Evolutionary conservation across 2,888 invertebrate genomes (phyloP).

Genomic region (Agrochola macilenta): DNA sequence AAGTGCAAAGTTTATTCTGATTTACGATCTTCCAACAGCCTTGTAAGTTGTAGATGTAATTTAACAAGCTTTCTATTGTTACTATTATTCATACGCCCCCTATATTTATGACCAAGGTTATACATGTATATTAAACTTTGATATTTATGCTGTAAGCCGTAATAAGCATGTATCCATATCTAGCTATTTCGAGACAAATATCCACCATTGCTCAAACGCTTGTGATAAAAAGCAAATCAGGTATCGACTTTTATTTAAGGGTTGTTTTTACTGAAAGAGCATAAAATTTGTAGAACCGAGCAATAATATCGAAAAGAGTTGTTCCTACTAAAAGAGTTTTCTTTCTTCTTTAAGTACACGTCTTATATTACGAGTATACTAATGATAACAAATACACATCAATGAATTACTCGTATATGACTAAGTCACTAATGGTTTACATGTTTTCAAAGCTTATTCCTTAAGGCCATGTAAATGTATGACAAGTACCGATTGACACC

Average conservation of each 20-base stretch:
- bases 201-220: slow-evolving; percentile 68
- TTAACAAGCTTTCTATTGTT: slow-evolving; percentile 62
- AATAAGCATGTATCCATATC: slow-evolving; percentile 64
- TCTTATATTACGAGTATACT: not conserved
- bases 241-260: slow-evolving; percentile 54
- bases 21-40: slow-evolving; percentile 54
- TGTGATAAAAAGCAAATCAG: slow-evolving; percentile 67
- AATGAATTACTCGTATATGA: not conserved
- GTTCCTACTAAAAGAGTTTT: not conserved
- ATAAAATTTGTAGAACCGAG: not conserved
- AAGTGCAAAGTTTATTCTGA: slow-evolving; percentile 61
- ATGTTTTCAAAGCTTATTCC: not conserved
- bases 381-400: not conserved
- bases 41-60: slow-evolving; percentile 53
- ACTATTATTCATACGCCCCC: slow-evolving; percentile 59
- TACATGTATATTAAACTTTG: slow-evolving; percentile 52
- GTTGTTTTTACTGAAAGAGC: slow-evolving; percentile 41
- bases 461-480: not conserved
- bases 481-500: no score
- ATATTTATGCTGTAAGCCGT: slow-evolving; percentile 60
- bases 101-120: slow-evolving; percentile 51
- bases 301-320: not conserved
- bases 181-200: slow-evolving; percentile 66
- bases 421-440: not conserved
- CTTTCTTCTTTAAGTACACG: not conserved